Conservation (phyloP, 2,797 vertebrate genomes). For the Knipowitschia caucasica region DNA sequence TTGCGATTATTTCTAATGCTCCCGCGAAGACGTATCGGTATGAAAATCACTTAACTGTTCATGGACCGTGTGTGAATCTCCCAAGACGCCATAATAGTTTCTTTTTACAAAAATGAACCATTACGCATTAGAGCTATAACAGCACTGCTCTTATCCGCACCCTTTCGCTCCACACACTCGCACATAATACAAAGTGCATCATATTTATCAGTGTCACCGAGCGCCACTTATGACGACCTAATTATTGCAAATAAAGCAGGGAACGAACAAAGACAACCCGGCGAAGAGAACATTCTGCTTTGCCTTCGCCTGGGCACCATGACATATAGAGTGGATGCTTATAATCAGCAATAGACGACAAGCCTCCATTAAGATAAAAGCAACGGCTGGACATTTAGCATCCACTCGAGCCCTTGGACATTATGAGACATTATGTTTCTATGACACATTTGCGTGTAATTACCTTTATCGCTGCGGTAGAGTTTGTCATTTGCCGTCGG, state of each 20-base stretch:
- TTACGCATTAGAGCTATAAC: background rate
- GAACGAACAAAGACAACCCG: slow-evolving; percentile 40
- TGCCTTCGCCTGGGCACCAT: slow-evolving; percentile 7
- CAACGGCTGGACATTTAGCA: slow-evolving; percentile 31
- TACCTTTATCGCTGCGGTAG: background rate
- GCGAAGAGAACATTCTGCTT: slow-evolving; percentile 18
- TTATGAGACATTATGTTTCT: slow-evolving; percentile 33
- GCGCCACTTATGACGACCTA: slow-evolving; percentile 34
- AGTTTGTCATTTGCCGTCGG: slow-evolving; percentile 5
- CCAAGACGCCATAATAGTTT: too few species aligned
- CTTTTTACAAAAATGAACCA: background rate
- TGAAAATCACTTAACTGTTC: background rate
- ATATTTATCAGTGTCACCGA: slow-evolving; percentile 54
- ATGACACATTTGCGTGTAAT: slow-evolving; percentile 39
- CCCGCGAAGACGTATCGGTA: too few species aligned
- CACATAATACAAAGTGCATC: slow-evolving; percentile 56
- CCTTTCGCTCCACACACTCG: slow-evolving; percentile 31
- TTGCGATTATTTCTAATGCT: too few species aligned
- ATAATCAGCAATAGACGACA: slow-evolving; percentile 11
- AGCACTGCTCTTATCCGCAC: background rate
- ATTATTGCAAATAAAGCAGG: slow-evolving; percentile 39
- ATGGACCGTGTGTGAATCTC: background rate
- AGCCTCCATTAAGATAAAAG: slow-evolving; percentile 17
- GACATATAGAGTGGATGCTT: background rate
- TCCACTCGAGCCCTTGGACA: slow-evolving; percentile 27